A percentile compares a stretch with the other conserved stretches of the same genome.
Conservation (phyloP, 2,113 vertebrate species). For the Scophthalmus maximus region DNA sequence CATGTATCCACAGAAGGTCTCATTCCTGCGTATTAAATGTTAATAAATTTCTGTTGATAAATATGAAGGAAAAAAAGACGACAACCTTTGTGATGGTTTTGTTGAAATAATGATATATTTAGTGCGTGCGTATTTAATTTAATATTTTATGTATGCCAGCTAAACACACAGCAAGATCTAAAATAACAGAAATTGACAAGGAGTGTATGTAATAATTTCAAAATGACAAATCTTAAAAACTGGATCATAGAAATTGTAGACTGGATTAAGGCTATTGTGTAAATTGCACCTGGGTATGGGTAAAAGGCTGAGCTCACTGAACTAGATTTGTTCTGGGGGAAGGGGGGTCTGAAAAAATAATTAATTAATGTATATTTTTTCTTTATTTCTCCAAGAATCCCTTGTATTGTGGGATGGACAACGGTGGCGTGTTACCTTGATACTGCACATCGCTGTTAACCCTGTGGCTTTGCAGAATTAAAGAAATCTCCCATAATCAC, state of each 20-base stretch:
- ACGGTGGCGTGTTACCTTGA: background rate
- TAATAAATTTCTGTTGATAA: slow-evolving; percentile 84
- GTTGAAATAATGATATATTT: no score
- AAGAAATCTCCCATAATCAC: slow-evolving; percentile 55
- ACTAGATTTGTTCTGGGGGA: no score
- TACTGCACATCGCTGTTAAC: slow-evolving; percentile 9
- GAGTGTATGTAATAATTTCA: no score
- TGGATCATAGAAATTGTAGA: slow-evolving; percentile 9
- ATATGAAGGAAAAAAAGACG: slow-evolving; percentile 58
- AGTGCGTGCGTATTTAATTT: background rate
- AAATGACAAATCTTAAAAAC: no score
- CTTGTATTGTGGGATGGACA: slow-evolving; percentile 7
- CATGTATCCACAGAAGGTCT: slow-evolving; percentile 83
- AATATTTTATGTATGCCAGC: background rate
- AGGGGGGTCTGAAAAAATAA: no score
- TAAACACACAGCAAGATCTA: no score
- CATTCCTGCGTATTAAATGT: slow-evolving; percentile 83
- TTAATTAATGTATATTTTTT: background rate
- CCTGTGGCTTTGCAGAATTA: slow-evolving; percentile 39
- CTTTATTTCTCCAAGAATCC: background rate
- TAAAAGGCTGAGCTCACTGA: slow-evolving; percentile 11
- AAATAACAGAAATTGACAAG: no score
- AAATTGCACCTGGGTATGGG: slow-evolving; percentile 4
- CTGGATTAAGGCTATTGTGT: slow-evolving; percentile 39
- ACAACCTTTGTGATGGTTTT: no score